phyloP scores from a whole-genome alignment of 2,113 vertebrate genomes.

The Microcebus tavaratra region DNA sequence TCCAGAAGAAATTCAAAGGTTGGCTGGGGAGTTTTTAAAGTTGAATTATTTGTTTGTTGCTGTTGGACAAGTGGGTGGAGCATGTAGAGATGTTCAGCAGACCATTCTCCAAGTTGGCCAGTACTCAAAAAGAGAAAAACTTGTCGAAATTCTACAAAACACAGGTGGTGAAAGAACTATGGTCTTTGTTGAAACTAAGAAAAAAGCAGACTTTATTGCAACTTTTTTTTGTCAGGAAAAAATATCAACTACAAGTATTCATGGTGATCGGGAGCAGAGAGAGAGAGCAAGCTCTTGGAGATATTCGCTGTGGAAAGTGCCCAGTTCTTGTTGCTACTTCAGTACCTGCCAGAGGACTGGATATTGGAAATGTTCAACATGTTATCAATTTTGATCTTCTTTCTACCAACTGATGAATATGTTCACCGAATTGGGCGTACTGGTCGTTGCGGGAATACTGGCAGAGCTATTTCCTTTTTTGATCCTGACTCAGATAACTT shows the following conservation, averaged over 20 bases:
- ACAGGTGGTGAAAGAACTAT: constrained; percentile 93
- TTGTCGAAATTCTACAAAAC: constrained; percentile 89
- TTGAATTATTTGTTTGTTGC: constrained; percentile 92
- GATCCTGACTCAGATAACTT: constrained; percentile 84
- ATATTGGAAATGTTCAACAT: constrained; percentile 95
- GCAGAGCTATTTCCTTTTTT: constrained; percentile 93
- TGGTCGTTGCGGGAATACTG: constrained; percentile 95
- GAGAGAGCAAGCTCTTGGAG: constrained; percentile 86
- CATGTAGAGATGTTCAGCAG: constrained; percentile 95
- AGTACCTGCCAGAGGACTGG: constrained; percentile 94
- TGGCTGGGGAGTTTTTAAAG: constrained; percentile 93
- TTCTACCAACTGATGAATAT: constrained; percentile 92
- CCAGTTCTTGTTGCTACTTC: constrained; percentile 95
- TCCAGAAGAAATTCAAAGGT: constrained; percentile 93
- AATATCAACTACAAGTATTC: constrained; percentile 94
- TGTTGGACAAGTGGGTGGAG: constrained; percentile 93
- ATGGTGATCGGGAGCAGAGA: constrained; percentile 94
- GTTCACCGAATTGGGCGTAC: constrained; percentile 97
- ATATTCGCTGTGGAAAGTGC: constrained; percentile 92
- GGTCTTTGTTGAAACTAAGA: constrained; percentile 97
- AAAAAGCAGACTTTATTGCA: constrained; percentile 95
- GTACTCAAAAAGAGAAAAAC: constrained; percentile 91
- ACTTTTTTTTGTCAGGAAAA: constrained; percentile 94
- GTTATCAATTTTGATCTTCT: constrained; percentile 97
- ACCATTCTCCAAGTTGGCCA: constrained; percentile 89